Percentiles rank a stretch among this genome's conserved stretches.
These are phyloP conservation scores for Zophobas morio DNA, from an alignment of 1,140 invertebrate genomes.

Conservation along the genomic window DNA sequence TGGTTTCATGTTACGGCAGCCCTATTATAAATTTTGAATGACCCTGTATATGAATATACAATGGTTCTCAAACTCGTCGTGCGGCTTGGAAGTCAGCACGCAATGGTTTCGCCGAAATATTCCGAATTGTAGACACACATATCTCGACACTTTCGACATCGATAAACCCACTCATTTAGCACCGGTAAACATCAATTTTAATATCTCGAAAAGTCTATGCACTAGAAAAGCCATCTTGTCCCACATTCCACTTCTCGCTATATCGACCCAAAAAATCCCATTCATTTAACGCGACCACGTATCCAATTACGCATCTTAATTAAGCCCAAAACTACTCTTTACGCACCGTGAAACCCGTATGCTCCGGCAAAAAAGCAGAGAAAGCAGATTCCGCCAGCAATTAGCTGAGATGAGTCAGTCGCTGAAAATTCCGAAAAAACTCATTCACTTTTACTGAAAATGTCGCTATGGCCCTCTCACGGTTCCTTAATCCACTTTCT, in stretches of 20 bases:
- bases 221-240: conserved; percentile 28
- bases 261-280: conserved; percentile 22
- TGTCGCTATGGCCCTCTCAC: conserved; percentile 17
- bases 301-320: conserved; percentile 15
- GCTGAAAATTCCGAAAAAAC: background rate
- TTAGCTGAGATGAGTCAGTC: background rate
- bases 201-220: background rate
- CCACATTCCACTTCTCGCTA: conserved; percentile 17
- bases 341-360: conserved; percentile 6
- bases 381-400: background rate
- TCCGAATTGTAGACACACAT: no score
- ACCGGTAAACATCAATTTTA: no score
- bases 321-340: conserved; percentile 5
- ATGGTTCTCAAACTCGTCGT: no score
- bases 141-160: no score
- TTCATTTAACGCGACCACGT: conserved; percentile 2
- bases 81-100: no score
- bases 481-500: conserved; percentile 50
- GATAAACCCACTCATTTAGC: no score
- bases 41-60: no score
- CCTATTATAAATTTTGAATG: no score
- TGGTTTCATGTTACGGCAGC: no score
- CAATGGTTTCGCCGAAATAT: no score
- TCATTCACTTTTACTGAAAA: conserved; percentile 5
- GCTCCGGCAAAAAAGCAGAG: conserved; percentile 5